phyloP scores from a whole-genome alignment of 2,888 invertebrate species.

The Drosophila sordidula region DNA sequence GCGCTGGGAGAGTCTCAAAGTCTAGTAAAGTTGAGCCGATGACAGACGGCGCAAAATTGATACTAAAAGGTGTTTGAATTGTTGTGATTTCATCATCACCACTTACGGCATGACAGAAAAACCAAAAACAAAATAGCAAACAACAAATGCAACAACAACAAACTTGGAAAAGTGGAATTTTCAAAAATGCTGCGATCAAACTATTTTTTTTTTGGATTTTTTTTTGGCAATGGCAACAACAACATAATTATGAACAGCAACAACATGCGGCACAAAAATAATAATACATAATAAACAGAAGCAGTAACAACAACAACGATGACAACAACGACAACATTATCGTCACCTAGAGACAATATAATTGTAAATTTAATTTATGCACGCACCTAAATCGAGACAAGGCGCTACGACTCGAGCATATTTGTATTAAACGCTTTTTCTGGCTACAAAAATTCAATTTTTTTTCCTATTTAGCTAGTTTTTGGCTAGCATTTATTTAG shows the following conservation, averaged over 20 bases:
- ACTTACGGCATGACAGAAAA: constrained; percentile 77
- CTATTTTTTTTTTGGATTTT: constrained; percentile 25
- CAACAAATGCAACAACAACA: constrained; percentile 27
- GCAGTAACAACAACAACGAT: constrained; percentile 18
- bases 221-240: constrained; percentile 60
- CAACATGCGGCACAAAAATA: constrained; percentile 21
- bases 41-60: constrained; percentile 73
- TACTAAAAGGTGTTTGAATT: constrained; percentile 80
- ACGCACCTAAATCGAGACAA: constrained; percentile 52
- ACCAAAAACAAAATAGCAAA: constrained; percentile 59
- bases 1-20: constrained; percentile 1
- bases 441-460: constrained; percentile 1
- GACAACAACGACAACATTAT: constrained; percentile 70
- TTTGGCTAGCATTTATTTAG: constrained; percentile 1
- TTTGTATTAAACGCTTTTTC: constrained; percentile 7
- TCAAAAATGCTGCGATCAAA: constrained; percentile 62
- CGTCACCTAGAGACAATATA: constrained; percentile 79
- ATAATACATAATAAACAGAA: constrained; percentile 55
- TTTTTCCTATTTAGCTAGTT: constrained; percentile 13
- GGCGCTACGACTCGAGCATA: constrained; percentile 15
- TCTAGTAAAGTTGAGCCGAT: constrained; percentile 27
- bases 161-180: constrained; percentile 76
- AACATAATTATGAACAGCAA: constrained; percentile 68
- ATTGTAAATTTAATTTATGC: constrained; percentile 74
- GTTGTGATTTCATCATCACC: constrained; percentile 81